Evolutionary conservation across 2,888 invertebrate species (phyloP), one percentile per base, ranked within the genome.

Genomic region (Hemicrepidius hirtus): DNA sequence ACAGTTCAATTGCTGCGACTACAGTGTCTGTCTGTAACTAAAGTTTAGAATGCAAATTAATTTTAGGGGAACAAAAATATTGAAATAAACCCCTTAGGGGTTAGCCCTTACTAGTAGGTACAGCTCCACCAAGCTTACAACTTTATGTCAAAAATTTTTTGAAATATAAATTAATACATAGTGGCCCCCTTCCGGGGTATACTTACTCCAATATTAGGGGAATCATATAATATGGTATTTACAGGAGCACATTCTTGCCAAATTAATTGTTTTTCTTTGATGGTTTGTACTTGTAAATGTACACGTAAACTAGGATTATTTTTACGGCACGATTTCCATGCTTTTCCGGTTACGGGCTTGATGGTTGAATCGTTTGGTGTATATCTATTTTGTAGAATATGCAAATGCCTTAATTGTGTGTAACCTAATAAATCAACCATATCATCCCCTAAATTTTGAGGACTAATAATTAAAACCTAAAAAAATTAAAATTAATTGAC

Each of bases 371-470:
- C 89, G 63, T 88, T 87, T 0, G 92, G 91, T 21, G 92, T 91
- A 75, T 92, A 92, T 53, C 89, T 87, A 83, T 94, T 95, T 85
- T 95, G 95, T 13, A 93, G 84, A 63, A 95, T 89, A 82, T 94
- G 91, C 74, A 95, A 86, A 80, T 94, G 91, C 69, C 87, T 86
- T 66, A 95, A 82, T 76, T 88, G 88, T 0, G 90, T 91, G 73
- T 91, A 89, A n/a, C 91, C 91, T 46, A 95, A 82, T 53, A 94
- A 85, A 75, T 91, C 88, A 18, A 95, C 83, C 0, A 93, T 88
- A 82, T 94, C 94, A 73, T 93, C 92, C 50, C 93, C 92, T 57
- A 95, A 86, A 84, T 93, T 94, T 86, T 94, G 93, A 2, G 93
- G 93, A 76, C 92, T 92, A 67, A 93, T 89, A 4, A 90, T 88